Conservation (phyloP, 2,797 vertebrate genomes). For the Neosilurus mollespiculum region DNA sequence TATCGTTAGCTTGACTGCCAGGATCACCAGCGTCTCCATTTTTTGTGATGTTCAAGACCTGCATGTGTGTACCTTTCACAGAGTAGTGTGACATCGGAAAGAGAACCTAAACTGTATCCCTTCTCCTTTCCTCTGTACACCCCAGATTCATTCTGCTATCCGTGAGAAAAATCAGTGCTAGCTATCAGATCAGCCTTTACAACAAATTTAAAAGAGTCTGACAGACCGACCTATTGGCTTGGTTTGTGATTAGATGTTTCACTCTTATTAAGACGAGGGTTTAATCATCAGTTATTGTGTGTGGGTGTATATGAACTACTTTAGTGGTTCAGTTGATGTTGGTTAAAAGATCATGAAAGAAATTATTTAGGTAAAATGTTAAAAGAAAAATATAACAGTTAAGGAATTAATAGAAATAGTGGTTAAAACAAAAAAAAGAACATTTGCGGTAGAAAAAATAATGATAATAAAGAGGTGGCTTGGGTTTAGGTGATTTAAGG, state of each 20-base stretch:
- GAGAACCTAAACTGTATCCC: neutral
- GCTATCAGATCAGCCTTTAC: conserved; percentile 32
- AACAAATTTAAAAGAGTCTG: conserved; percentile 39
- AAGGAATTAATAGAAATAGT: conserved; percentile 60
- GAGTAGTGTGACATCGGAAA: conserved; percentile 33
- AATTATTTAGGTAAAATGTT: conserved; percentile 56
- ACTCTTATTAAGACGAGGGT: neutral
- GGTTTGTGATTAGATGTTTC: conserved; percentile 9
- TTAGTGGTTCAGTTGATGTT: conserved; percentile 38
- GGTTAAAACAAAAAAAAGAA: conserved; percentile 52
- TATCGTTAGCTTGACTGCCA: conserved; percentile 27
- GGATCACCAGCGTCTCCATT: conserved; percentile 32
- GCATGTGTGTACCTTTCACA: neutral
- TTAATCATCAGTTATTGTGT: neutral
- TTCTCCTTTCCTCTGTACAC: conserved; percentile 37
- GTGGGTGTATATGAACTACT: conserved; percentile 10
- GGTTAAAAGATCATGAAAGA: conserved; percentile 25
- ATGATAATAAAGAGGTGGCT: conserved; percentile 74
- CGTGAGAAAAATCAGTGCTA: conserved; percentile 38
- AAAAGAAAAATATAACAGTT: conserved; percentile 49
- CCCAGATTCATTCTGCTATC: conserved; percentile 18
- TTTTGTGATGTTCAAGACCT: conserved; percentile 19
- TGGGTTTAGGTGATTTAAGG: conserved; percentile 56
- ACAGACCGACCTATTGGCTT: conserved; percentile 31
- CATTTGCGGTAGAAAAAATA: conserved; percentile 61